Evolutionary conservation across 2,113 vertebrate genomes (phyloP), one percentile per base, ranked within the genome.

Genomic region (Actenoides lindsayi): DNA sequence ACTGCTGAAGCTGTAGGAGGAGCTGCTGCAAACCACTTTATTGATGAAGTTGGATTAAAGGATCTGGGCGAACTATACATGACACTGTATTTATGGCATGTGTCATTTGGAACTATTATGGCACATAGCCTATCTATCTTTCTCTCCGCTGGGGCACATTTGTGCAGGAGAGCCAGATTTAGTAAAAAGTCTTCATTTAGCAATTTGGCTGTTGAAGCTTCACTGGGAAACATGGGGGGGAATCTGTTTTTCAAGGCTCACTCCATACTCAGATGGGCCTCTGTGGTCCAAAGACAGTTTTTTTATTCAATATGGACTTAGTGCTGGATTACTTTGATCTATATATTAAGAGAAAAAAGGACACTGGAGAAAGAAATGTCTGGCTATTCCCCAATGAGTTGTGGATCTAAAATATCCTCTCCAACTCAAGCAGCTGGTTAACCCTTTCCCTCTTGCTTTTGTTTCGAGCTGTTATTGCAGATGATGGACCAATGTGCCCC

Each of bases 401-500:
- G 28, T 33, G 65, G 35, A 65, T 94, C 46, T 76, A n/a, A 92
- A 76, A 48, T 60, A 35, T 0, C 65, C 51, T 87, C 46, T 84
- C 48, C 42, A 42, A 42, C 42, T 42, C 15, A 42, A 42, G 42
- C 42, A 42, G 42, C 42, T 42, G 42, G 15, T 42, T 42, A 42
- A 42, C 42, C 15, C 42, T 42, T 42, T 42, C 42, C 42, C 50
- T 51, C 73, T 56, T 6, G 3, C 48, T 11, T 44, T 9, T 64
- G 51, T 41, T 10, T 68, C 0, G 8, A 64, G 64, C 30, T 30
- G 64, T 17, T 81, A 2, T 4, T 67, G 71, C 79, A 30, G 53
- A 6, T 0, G 0, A 8, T 30, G 67, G 48, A 16, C 25, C n/a
- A 2, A 2, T 3, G 30, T 62, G 30, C 39, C 57, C 21, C 33